phyloP scores from a whole-genome alignment of 23 tunicate genomes.

The Trididemnum clinides region DNA sequence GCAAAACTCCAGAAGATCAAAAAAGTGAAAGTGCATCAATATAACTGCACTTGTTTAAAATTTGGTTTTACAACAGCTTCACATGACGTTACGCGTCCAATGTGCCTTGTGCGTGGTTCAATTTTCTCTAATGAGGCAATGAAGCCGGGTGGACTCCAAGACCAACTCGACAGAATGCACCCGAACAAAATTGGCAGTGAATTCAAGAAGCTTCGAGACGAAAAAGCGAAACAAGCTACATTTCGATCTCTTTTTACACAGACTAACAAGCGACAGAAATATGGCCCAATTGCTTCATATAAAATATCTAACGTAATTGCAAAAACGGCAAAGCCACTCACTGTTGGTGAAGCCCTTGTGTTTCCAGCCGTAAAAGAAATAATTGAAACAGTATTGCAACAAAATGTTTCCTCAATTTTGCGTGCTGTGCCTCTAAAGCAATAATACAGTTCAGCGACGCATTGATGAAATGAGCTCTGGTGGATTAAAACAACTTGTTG shows the following conservation, averaged over 20 bases:
- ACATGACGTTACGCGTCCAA: too few species aligned
- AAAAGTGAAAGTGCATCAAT: too few species aligned
- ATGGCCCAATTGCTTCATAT: constrained; percentile 52
- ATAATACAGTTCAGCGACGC: constrained; percentile 21
- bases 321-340: constrained; percentile 53
- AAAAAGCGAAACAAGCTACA: too few species aligned
- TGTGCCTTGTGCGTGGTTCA: too few species aligned
- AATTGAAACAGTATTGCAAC: constrained; percentile 48
- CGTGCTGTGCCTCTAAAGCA: constrained; percentile 35
- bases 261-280: constrained; percentile 18
- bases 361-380: constrained; percentile 47
- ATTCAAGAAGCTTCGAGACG: too few species aligned
- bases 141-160: too few species aligned
- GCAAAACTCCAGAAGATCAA: too few species aligned
- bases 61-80: too few species aligned
- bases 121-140: too few species aligned
- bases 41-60: too few species aligned
- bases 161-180: too few species aligned
- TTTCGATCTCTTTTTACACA: constrained; percentile 36
- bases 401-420: constrained; percentile 33
- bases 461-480: constrained; percentile 24
- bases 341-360: constrained; percentile 48
- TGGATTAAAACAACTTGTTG: constrained; percentile 19
- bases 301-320: constrained; percentile 50
- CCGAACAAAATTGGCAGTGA: too few species aligned